Conservation (phyloP, 2,113 vertebrate genomes). For the Pelecanoides urinatrix region DNA sequence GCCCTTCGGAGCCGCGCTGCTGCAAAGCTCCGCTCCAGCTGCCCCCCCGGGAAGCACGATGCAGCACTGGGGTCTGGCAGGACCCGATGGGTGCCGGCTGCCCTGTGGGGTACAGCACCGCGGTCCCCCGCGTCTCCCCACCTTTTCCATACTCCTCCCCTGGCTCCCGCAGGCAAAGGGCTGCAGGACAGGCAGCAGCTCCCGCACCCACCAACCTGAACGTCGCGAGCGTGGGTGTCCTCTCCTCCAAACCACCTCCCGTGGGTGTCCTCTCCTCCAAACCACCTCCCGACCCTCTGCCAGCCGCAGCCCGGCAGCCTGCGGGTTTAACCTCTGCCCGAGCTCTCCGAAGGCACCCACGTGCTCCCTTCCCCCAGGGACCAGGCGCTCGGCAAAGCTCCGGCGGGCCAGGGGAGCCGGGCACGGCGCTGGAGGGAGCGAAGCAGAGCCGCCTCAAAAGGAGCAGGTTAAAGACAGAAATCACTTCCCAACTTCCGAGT, state of each 20-base stretch:
- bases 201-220: background rate
- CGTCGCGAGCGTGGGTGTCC: rapidly evolving
- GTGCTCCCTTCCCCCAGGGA: background rate
- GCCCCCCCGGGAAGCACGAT: background rate
- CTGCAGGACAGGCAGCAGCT: background rate
- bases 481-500: background rate
- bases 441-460: background rate
- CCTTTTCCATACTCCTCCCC: too few species aligned
- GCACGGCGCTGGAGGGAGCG: rapidly evolving
- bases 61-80: background rate
- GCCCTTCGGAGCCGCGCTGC: background rate
- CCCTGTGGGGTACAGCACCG: rapidly evolving
- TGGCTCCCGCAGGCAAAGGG: background rate
- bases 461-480: background rate
- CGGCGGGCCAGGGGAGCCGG: rapidly evolving
- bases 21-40: background rate
- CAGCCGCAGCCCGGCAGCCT: background rate
- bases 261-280: background rate
- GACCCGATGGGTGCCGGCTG: rapidly evolving
- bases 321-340: background rate
- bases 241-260: background rate
- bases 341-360: background rate
- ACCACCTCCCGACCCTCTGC: background rate
- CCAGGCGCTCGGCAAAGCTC: background rate
- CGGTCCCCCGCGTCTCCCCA: rapidly evolving